A percentile compares a stretch with the other conserved stretches of the same genome.
phyloP scores from a whole-genome alignment of 2,113 vertebrate species.

The Nerophis lumbriciformis region DNA sequence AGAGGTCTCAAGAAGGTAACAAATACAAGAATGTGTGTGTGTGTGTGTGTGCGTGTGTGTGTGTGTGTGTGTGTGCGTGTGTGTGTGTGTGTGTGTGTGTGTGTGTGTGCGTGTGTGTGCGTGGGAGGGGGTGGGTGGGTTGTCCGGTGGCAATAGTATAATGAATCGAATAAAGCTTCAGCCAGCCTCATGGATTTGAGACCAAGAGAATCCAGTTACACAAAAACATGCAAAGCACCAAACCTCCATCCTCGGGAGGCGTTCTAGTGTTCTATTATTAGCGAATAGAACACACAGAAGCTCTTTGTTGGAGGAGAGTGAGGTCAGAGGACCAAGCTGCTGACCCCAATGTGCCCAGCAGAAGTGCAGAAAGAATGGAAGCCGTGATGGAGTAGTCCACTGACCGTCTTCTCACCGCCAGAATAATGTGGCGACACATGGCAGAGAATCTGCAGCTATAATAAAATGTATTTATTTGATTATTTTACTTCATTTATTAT shows the following conservation, averaged over 20 bases:
- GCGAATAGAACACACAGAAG: constrained; percentile 24
- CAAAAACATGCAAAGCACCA: constrained; percentile 14
- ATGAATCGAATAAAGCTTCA: too few species aligned
- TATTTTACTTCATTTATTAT: too few species aligned
- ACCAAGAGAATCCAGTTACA: constrained; percentile 25
- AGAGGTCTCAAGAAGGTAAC: too few species aligned
- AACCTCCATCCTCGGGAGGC: constrained; percentile 14
- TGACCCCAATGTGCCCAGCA: constrained; percentile 49
- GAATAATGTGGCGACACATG: not conserved
- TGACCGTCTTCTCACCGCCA: too few species aligned
- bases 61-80: too few species aligned
- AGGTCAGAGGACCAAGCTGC: constrained; percentile 30
- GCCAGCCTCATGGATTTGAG: constrained; percentile 22
- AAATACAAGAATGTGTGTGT: too few species aligned
- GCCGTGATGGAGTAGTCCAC: not conserved
- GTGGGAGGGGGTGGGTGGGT: too few species aligned
- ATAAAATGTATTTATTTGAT: too few species aligned
- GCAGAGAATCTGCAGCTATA: too few species aligned
- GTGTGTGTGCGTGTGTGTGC: too few species aligned
- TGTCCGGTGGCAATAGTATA: too few species aligned
- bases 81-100: too few species aligned
- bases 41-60: not conserved
- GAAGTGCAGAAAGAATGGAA: not conserved
- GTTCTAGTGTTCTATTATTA: constrained; percentile 9
- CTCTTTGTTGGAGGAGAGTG: constrained; percentile 34